phyloP scores from a whole-genome alignment of 1,140 invertebrate species.

The Sminthurides bifidus region DNA sequence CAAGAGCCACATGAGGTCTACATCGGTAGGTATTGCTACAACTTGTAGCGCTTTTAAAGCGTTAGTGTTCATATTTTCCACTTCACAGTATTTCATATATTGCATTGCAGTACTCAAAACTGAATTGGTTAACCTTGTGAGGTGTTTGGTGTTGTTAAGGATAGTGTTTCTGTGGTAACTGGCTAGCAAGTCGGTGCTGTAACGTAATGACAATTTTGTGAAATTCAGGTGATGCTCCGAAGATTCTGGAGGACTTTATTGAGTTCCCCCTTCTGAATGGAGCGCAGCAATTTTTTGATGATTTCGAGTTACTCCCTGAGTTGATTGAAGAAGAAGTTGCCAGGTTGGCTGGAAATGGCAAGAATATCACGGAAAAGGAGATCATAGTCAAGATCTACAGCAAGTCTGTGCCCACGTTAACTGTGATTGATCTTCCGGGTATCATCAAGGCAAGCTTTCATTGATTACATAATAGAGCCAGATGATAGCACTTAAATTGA shows the following conservation, averaged over 20 bases:
- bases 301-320: constrained; percentile 76
- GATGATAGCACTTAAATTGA: too few species aligned
- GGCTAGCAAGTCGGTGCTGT: too few species aligned
- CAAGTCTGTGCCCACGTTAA: constrained; percentile 4
- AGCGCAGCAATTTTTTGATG: constrained; percentile 74
- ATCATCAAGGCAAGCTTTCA: constrained; percentile 12
- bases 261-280: constrained; percentile 90
- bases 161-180: constrained; percentile 52
- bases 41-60: too few species aligned
- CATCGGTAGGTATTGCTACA: constrained; percentile 70
- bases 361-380: background rate
- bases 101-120: too few species aligned
- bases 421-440: constrained; percentile 10
- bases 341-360: background rate
- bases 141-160: background rate
- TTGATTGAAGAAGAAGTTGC: constrained; percentile 7
- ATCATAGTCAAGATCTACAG: constrained; percentile 11
- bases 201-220: too few species aligned
- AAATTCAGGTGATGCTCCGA: too few species aligned
- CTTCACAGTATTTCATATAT: too few species aligned
- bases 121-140: too few species aligned
- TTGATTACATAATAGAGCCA: too few species aligned
- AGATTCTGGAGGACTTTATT: too few species aligned
- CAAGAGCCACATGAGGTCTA: constrained; percentile 75
- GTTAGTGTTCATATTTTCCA: too few species aligned